Evolutionary conservation across 2,113 vertebrate species (phyloP), one percentile per base, ranked within the genome.

Genomic region (Tinamus guttatus): DNA sequence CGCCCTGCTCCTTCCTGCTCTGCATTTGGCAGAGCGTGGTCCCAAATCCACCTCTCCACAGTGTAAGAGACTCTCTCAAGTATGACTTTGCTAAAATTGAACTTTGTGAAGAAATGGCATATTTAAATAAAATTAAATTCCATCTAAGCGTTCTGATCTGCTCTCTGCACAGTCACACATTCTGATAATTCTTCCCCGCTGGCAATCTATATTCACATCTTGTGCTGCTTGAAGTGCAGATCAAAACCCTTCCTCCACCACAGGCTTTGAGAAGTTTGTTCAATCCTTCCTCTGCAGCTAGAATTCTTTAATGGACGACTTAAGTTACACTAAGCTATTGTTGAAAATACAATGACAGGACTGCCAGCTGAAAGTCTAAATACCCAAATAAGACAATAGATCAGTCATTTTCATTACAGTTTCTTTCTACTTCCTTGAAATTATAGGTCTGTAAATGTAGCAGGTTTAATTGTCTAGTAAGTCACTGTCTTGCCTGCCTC

Each of bases 221-320:
- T 2, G 1, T 49, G 21, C 64, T 75, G n/a, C 56, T 43, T 43
- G 82, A 92, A 95, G 81, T 49, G 60, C 80, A 84, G n/a, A 87
- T 92, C 85, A 93, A 95, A 97, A 94, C 56, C 74, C 71, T 69
- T 79, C 59, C 77, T 56, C 70, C 43, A n/a, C 54, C 60, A 47
- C 0, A 0, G 51, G 73, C 54, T 77, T 87, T 56, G 13, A 49
- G 32, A 82, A 84, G n/a, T 81, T 79, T 85, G 54, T 54, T 79
- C 83, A 74, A 60, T 17, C 78, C 76, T 83, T 89, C 59, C 34
- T 43, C 70, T 52, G 41, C 2, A 74, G 16, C 12, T n/a, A 18
- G n/a, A 45, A 56, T 52, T 30, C 20, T 75, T 40, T 40, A 85
- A 68, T 34, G 38, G 28, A 77, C 87, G 16, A 79, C 28, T 63